phyloP scores from a whole-genome alignment of 2,797 vertebrate species.

The Hoplostethus mediterraneus region DNA sequence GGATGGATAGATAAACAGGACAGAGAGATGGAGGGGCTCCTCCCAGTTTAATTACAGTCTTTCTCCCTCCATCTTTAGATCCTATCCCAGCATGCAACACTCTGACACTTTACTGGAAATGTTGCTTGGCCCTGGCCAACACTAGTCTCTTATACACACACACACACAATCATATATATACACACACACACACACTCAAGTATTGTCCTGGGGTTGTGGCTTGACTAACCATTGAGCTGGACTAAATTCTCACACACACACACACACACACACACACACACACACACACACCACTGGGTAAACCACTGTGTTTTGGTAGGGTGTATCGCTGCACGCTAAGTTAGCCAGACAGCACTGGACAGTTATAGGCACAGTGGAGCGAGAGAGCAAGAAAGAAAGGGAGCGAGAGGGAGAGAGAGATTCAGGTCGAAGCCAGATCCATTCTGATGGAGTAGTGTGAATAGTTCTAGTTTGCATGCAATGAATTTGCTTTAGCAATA shows the following conservation, averaged over 20 bases:
- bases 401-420: not conserved
- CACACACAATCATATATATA: slow-evolving; percentile 24
- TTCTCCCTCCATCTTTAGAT: slow-evolving; percentile 72
- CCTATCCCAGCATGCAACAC: slow-evolving; percentile 76
- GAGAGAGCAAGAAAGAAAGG: not conserved
- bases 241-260: slow-evolving; percentile 37
- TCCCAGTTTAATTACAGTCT: slow-evolving; percentile 72
- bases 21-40: slow-evolving; percentile 36
- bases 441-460: not conserved
- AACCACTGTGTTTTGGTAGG: slow-evolving; percentile 40
- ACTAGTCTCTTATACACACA: slow-evolving; percentile 19
- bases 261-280: slow-evolving; percentile 18
- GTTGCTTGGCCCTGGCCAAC: slow-evolving; percentile 38
- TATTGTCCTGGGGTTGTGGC: slow-evolving; percentile 49
- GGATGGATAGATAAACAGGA: slow-evolving; percentile 52
- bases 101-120: slow-evolving; percentile 80
- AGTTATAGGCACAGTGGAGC: not conserved
- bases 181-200: slow-evolving; percentile 22
- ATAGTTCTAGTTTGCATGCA: not conserved
- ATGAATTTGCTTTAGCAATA: not conserved
- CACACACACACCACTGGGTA: slow-evolving; percentile 10
- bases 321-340: slow-evolving; percentile 35
- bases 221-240: slow-evolving; percentile 40
- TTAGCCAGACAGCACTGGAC: slow-evolving; percentile 5
- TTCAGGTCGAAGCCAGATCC: slow-evolving; percentile 3